Percentiles rank a stretch among this genome's conserved stretches.
Evolutionary conservation across 2,113 vertebrate genomes (phyloP).

Genomic region (Plestiodon gilberti): DNA sequence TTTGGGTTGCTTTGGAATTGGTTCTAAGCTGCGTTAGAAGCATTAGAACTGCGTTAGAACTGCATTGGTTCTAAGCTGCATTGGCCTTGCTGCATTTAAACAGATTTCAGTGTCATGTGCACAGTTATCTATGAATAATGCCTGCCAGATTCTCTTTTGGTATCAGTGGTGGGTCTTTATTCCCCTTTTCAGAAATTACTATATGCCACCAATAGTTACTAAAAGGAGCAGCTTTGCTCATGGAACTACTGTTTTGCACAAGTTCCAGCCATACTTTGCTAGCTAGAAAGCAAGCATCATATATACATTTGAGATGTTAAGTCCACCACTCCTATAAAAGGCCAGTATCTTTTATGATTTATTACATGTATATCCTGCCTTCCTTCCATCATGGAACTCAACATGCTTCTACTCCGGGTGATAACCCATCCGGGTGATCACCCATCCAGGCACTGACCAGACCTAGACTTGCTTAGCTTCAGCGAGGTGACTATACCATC

Average conservation of each 20-base stretch:
- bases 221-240: neutral
- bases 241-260: neutral
- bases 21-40: neutral
- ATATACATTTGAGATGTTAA: neutral
- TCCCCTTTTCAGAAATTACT: neutral
- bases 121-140: neutral
- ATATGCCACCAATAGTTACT: neutral
- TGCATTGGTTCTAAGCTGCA: neutral
- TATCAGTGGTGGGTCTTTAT: neutral
- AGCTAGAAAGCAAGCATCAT: neutral
- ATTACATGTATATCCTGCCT: too few species aligned
- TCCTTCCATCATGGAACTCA: too few species aligned
- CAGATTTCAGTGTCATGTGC: neutral
- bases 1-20: neutral
- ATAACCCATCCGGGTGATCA: too few species aligned
- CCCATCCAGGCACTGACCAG: too few species aligned
- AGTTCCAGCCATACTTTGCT: neutral
- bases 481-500: too few species aligned
- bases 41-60: too few species aligned
- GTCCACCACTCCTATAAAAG: neutral
- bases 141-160: neutral
- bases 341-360: constrained; percentile 41
- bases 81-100: too few species aligned
- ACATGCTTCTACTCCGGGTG: too few species aligned
- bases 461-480: too few species aligned